These are phyloP conservation scores for Cantharis nigra DNA, from an alignment of 2,888 invertebrate species.

Conservation along the genomic window DNA sequence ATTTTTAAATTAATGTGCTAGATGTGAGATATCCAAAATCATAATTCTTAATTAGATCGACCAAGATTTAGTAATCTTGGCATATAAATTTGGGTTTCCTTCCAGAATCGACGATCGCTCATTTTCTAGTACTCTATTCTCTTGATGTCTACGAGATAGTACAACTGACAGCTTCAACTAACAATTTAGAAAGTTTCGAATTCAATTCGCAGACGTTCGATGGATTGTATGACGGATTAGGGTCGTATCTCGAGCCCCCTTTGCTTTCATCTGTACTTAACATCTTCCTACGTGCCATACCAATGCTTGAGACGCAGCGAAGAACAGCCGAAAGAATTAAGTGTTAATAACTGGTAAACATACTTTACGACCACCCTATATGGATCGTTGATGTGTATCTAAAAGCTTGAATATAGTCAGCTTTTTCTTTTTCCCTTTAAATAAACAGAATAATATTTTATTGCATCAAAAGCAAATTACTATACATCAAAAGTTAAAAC, in stretches of 20 bases:
- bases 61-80: too few relatives aligned
- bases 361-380: background rate
- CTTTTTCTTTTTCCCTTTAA: background rate
- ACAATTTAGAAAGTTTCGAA: background rate
- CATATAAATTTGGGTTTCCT: too few relatives aligned
- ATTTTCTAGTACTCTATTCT: background rate
- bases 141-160: background rate
- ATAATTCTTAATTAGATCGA: too few relatives aligned
- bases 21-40: too few relatives aligned
- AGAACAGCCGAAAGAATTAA: too few relatives aligned
- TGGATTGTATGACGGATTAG: background rate
- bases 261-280: background rate
- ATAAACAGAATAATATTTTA: background rate
- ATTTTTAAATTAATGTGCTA: too few relatives aligned
- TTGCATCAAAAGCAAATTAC: slow-evolving; percentile 20
- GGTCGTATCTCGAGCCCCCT: background rate
- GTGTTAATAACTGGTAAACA: too few relatives aligned
- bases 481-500: slow-evolving; percentile 23
- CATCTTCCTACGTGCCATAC: background rate
- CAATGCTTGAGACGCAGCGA: background rate
- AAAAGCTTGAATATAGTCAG: background rate
- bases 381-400: background rate
- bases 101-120: background rate
- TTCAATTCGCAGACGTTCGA: background rate
- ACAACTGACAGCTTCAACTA: background rate